Evolutionary conservation across 2,888 invertebrate species (phyloP).

Genomic region (Mayetiola destructor): DNA sequence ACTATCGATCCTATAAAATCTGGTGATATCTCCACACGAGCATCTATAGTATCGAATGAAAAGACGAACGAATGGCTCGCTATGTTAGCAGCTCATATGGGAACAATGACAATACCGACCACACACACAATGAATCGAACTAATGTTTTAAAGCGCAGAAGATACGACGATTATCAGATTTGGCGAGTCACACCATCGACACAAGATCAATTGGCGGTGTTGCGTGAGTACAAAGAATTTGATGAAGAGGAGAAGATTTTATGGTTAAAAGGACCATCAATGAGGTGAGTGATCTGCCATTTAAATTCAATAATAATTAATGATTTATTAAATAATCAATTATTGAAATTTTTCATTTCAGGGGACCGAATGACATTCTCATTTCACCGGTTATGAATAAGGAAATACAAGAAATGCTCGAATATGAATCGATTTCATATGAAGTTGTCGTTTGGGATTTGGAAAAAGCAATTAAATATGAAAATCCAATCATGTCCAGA

Average conservation of each 20-base stretch:
- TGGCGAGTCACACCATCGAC: slow-evolving; percentile 37
- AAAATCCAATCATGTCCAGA: slow-evolving; percentile 49
- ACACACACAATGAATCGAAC: slow-evolving; percentile 21
- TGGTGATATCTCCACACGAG: slow-evolving; percentile 26
- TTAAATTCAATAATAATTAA: background rate
- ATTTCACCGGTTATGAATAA: slow-evolving; percentile 51
- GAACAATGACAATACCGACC: slow-evolving; percentile 25
- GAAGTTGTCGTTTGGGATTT: slow-evolving; percentile 56
- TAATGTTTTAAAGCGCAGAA: slow-evolving; percentile 18
- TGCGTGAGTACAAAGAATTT: slow-evolving; percentile 35
- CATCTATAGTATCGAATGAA: no score
- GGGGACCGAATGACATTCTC: slow-evolving; percentile 51
- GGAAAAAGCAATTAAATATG: slow-evolving; percentile 55
- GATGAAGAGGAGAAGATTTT: slow-evolving; percentile 39
- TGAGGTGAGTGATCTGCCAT: slow-evolving; percentile 26
- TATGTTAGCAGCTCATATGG: slow-evolving; percentile 31
- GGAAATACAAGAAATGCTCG: slow-evolving; percentile 45
- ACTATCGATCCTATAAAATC: slow-evolving; percentile 29
- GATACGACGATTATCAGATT: slow-evolving; percentile 38
- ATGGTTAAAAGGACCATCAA: slow-evolving; percentile 44
- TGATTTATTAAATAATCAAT: background rate
- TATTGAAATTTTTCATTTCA: slow-evolving; percentile 22
- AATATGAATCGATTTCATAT: slow-evolving; percentile 46
- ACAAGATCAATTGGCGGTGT: slow-evolving; percentile 32
- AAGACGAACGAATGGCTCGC: slow-evolving; percentile 32